phyloP scores from a whole-genome alignment of 2,113 vertebrate species.

The Oreochromis spilurus region DNA sequence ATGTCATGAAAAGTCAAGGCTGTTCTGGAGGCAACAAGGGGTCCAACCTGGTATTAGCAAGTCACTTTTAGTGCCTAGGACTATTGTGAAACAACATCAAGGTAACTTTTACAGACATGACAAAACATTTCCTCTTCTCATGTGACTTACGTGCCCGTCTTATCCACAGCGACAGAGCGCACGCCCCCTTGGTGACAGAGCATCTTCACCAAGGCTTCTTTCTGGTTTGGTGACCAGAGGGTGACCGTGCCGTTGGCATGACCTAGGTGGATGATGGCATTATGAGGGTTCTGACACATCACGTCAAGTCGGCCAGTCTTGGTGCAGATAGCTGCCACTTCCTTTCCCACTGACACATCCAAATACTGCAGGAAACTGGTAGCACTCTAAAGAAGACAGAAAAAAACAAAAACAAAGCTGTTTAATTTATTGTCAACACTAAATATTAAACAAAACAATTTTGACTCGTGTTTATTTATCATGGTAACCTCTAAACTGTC shows the following conservation, averaged over 20 bases:
- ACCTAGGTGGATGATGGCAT: constrained; percentile 84
- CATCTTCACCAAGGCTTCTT: constrained; percentile 83
- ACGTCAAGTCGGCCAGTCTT: constrained; percentile 79
- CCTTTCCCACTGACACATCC: constrained; percentile 85
- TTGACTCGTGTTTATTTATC: neutral
- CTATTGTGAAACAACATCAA: neutral
- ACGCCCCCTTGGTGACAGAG: constrained; percentile 83
- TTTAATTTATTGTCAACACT: neutral
- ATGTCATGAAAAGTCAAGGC: neutral
- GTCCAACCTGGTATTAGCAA: neutral
- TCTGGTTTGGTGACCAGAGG: constrained; percentile 87
- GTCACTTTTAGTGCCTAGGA: neutral
- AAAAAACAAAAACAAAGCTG: neutral
- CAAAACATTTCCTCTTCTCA: neutral
- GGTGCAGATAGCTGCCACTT: constrained; percentile 76
- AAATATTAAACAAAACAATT: too few relatives aligned
- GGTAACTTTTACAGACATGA: neutral
- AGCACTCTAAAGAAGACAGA: constrained; percentile 70
- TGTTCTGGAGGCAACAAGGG: neutral
- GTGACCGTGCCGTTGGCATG: constrained; percentile 82
- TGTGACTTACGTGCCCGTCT: constrained; percentile 81
- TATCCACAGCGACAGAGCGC: constrained; percentile 80
- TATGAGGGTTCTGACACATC: constrained; percentile 86
- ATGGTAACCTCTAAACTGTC: neutral
- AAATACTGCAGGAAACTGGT: constrained; percentile 87